Conservation (phyloP, 2,888 invertebrate genomes). For the Sycophila texana region DNA sequence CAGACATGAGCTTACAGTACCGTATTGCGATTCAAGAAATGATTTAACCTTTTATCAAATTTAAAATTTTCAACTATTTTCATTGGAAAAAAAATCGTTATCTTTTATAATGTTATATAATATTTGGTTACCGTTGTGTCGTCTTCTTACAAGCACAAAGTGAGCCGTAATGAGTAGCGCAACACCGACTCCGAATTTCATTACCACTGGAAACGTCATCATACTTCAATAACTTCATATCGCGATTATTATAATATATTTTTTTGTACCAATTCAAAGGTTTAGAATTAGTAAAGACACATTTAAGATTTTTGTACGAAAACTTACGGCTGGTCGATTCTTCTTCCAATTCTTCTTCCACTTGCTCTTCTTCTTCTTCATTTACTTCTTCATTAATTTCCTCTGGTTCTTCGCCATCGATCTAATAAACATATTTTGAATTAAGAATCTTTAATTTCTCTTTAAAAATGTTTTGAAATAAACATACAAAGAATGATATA, state of each 20-base stretch:
- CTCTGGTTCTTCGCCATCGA: constrained; percentile 67
- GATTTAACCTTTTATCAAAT: too few relatives aligned
- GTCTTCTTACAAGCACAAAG: constrained; percentile 88
- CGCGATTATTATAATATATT: constrained; percentile 12
- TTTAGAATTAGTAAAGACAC: background rate
- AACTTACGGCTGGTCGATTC: constrained; percentile 64
- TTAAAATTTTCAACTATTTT: too few relatives aligned
- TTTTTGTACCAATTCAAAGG: constrained; percentile 45
- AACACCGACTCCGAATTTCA: constrained; percentile 90
- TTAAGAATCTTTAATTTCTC: too few relatives aligned
- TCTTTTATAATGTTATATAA: background rate
- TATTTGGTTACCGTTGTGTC: constrained; percentile 80
- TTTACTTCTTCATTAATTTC: constrained; percentile 69
- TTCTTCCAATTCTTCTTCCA: constrained; percentile 68
- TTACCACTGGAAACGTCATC: constrained; percentile 85
- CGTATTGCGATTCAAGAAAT: too few relatives aligned
- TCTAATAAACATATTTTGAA: constrained; percentile 55
- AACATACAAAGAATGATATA: background rate
- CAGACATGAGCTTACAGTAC: too few relatives aligned
- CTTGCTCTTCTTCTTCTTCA: constrained; percentile 67
- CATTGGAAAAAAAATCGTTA: too few relatives aligned
- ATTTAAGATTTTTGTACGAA: background rate
- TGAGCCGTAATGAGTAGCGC: constrained; percentile 90
- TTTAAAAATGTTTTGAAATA: too few relatives aligned
- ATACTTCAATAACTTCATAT: constrained; percentile 61